Conservation (phyloP, 1,140 invertebrate species). For the Anastrepha ludens region DNA sequence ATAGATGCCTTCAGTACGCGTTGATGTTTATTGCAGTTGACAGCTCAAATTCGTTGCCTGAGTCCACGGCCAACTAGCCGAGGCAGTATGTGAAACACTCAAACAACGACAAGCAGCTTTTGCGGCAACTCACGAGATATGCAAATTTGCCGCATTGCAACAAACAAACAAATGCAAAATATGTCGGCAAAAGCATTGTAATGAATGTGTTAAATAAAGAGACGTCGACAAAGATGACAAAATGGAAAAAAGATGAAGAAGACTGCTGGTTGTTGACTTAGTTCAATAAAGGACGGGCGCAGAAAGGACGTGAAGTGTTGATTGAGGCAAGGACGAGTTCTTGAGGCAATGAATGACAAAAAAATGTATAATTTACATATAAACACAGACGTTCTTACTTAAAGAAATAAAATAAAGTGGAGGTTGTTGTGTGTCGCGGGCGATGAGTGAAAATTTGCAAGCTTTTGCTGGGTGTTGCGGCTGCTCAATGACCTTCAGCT, state of each 20-base stretch:
- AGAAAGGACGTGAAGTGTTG: neutral
- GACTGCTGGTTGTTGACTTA: neutral
- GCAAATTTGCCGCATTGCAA: slow-evolving; percentile 39
- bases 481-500: neutral
- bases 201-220: slow-evolving; percentile 45
- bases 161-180: slow-evolving; percentile 4
- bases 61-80: neutral
- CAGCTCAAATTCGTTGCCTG: slow-evolving; percentile 11
- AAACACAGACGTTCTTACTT: too few species aligned
- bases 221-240: slow-evolving; percentile 3
- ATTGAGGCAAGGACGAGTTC: neutral
- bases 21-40: slow-evolving; percentile 44
- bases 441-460: slow-evolving; percentile 3
- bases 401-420: too few species aligned
- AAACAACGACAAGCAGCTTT: neutral
- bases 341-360: slow-evolving; percentile 25
- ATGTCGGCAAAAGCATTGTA: slow-evolving; percentile 24
- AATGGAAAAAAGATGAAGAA: neutral
- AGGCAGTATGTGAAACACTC: neutral
- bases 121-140: slow-evolving; percentile 22
- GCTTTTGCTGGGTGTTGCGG: slow-evolving; percentile 14
- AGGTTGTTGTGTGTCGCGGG: neutral
- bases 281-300: neutral
- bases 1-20: neutral
- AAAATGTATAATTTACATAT: neutral